Evolutionary conservation across 2,113 vertebrate genomes (phyloP).

Genomic region (Calonectris borealis): DNA sequence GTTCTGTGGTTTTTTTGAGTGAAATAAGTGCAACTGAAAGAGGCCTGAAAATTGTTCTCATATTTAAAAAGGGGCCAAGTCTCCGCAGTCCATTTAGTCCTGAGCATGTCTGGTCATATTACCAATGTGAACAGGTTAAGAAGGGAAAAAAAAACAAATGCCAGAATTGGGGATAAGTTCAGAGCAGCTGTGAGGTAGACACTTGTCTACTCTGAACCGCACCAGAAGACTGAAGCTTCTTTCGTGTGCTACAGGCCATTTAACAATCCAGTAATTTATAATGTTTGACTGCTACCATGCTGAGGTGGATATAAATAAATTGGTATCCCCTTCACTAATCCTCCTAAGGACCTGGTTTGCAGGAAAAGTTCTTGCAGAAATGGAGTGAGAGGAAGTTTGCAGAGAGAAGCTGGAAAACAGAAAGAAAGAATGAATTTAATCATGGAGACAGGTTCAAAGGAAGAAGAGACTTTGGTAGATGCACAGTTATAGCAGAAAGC

Average conservation of each 20-base stretch:
- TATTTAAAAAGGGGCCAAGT: neutral
- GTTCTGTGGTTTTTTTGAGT: neutral
- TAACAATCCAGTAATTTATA: neutral
- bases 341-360: neutral
- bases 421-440: slow-evolving; percentile 21
- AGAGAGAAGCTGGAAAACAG: slow-evolving; percentile 51
- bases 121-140: neutral
- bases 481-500: neutral
- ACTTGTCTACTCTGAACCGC: neutral
- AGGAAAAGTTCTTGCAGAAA: slow-evolving; percentile 13
- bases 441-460: neutral
- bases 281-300: neutral
- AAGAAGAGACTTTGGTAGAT: neutral
- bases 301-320: neutral
- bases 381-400: neutral
- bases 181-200: neutral
- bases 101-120: neutral
- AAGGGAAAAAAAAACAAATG: neutral
- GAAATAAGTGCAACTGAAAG: neutral
- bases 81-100: neutral
- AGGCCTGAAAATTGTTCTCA: neutral
- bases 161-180: neutral
- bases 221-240: neutral
- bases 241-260: neutral
- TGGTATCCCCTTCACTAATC: neutral